Evolutionary conservation across 2,888 invertebrate species (phyloP).

Genomic region (Pachymerium ferrugineum): DNA sequence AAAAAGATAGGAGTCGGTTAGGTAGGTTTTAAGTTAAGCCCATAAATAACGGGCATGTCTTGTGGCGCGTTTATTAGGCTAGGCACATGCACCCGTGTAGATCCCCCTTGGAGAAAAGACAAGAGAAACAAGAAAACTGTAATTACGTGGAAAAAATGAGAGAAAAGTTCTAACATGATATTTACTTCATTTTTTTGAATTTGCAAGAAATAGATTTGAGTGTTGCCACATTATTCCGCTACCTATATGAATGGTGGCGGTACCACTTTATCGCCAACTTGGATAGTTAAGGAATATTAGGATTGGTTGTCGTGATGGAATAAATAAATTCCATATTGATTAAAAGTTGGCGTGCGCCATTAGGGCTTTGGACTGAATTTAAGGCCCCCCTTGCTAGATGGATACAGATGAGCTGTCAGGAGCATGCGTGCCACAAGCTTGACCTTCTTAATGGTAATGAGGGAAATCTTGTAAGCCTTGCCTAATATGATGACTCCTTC

Average conservation of each 20-base stretch:
- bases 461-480: slow-evolving; percentile 2
- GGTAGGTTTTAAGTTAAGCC: background rate
- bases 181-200: background rate
- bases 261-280: too few species aligned
- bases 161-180: background rate
- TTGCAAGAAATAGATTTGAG: too few species aligned
- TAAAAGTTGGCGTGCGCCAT: background rate
- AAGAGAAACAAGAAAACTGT: background rate
- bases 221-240: too few species aligned
- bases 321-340: background rate
- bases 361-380: background rate
- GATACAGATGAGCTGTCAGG: slow-evolving; percentile 13
- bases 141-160: background rate
- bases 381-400: background rate
- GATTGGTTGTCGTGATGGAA: background rate
- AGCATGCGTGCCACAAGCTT: background rate
- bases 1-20: background rate
- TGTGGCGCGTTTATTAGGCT: background rate
- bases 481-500: slow-evolving; percentile 13
- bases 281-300: background rate
- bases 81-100: background rate
- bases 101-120: background rate
- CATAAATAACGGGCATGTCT: background rate
- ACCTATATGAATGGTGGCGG: too few species aligned
- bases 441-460: slow-evolving; percentile 13